These are phyloP conservation scores for Glyphotaelius pellucidus DNA, from an alignment of 2,888 invertebrate genomes.

Conservation along the genomic window DNA sequence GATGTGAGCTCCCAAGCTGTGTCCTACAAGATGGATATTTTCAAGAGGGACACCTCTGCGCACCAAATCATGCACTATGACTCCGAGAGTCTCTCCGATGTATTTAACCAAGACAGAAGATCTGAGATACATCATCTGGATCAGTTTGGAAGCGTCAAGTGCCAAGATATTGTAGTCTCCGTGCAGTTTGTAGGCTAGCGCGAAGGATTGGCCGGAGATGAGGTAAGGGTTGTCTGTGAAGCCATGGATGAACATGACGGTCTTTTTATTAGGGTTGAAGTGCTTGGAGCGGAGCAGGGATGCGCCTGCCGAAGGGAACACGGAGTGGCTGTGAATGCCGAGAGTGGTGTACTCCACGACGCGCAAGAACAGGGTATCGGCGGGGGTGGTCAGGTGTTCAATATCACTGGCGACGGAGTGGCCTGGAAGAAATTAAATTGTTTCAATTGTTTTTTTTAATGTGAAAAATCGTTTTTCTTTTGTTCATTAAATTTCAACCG, in stretches of 20 bases:
- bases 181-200: constrained; percentile 56
- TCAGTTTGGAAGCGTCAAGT: constrained; percentile 59
- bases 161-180: constrained; percentile 58
- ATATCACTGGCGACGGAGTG: not conserved
- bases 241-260: constrained; percentile 61
- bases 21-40: constrained; percentile 64
- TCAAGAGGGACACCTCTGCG: constrained; percentile 46
- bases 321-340: constrained; percentile 41
- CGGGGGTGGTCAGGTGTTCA: not conserved
- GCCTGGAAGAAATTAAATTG: constrained; percentile 9
- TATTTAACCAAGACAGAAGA: constrained; percentile 53
- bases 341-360: constrained; percentile 57
- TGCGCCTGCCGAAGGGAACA: constrained; percentile 53
- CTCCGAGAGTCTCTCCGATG: constrained; percentile 57
- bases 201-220: constrained; percentile 53
- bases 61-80: constrained; percentile 48
- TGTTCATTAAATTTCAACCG: not conserved
- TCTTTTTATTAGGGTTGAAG: constrained; percentile 49
- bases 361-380: constrained; percentile 6
- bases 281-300: constrained; percentile 45
- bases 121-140: constrained; percentile 50
- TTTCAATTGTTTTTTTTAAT: not conserved
- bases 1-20: constrained; percentile 66
- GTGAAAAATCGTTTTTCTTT: not conserved
- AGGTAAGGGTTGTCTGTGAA: constrained; percentile 55